These are phyloP conservation scores for Microtus ochrogaster DNA, from an alignment of 2,113 vertebrate genomes.

Conservation along the genomic window DNA sequence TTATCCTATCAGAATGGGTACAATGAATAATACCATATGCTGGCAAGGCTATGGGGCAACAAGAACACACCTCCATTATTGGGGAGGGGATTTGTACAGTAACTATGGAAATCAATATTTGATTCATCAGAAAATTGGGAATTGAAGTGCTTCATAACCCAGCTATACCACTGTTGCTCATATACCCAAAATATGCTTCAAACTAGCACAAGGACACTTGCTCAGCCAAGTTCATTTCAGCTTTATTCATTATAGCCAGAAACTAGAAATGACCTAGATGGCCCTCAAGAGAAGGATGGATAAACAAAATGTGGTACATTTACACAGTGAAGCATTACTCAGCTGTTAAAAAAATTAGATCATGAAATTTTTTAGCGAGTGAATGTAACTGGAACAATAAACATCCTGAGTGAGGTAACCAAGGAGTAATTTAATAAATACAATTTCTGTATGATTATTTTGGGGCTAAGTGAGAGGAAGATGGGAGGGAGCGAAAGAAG, in stretches of 20 bases:
- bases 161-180: neutral
- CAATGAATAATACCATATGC: neutral
- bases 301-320: neutral
- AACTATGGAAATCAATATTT: neutral
- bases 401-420: neutral
- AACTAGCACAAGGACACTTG: neutral
- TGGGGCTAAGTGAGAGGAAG: no score
- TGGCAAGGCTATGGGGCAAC: neutral
- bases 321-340: neutral
- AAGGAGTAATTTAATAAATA: no score
- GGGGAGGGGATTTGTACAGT: neutral
- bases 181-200: neutral
- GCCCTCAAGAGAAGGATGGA: neutral
- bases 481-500: no score
- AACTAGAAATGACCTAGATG: neutral
- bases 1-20: neutral
- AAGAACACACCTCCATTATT: neutral
- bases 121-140: neutral
- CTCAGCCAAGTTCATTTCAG: neutral
- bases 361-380: neutral
- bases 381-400: neutral
- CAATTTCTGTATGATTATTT: no score
- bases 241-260: neutral
- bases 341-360: neutral
- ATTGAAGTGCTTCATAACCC: neutral